Evolutionary conservation across 2,113 vertebrate genomes (phyloP).

Genomic region (Orcinus orca): DNA sequence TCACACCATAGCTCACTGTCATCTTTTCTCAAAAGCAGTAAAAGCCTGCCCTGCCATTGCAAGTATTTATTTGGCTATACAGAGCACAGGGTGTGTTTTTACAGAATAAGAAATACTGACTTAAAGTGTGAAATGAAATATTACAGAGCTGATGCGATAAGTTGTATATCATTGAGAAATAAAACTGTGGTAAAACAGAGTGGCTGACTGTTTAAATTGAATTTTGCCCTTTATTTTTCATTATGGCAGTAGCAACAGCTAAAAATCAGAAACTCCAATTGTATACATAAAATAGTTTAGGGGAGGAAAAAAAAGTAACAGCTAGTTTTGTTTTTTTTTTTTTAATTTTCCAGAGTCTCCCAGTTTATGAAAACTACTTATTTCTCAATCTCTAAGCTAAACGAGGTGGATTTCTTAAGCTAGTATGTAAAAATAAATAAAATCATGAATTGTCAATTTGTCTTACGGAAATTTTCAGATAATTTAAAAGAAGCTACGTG

Average conservation of each 20-base stretch:
- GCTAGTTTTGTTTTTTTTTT: neutral
- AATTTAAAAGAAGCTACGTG: slow-evolving; percentile 20
- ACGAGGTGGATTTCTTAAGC: slow-evolving; percentile 41
- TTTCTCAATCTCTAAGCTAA: neutral
- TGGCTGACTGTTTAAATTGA: neutral
- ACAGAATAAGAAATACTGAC: slow-evolving; percentile 14
- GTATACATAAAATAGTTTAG: neutral
- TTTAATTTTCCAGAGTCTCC: neutral
- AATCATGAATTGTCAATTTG: neutral
- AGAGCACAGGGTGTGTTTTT: neutral
- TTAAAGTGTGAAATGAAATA: slow-evolving; percentile 1
- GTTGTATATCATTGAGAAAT: slow-evolving; percentile 30
- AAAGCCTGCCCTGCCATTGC: neutral
- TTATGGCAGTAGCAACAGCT: neutral
- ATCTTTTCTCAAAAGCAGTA: slow-evolving; percentile 33
- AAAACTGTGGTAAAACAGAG: neutral
- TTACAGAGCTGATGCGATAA: neutral
- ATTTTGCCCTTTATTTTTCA: slow-evolving; percentile 6
- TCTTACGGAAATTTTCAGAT: neutral
- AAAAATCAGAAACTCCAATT: slow-evolving; percentile 8
- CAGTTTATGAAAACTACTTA: slow-evolving; percentile 7
- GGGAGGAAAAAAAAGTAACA: neutral
- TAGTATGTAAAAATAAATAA: slow-evolving; percentile 10
- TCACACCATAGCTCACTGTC: neutral
- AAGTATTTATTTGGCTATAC: neutral